These are phyloP conservation scores for Scaptomyza graminum DNA, from an alignment of 1,140 invertebrate species.

Conservation along the genomic window DNA sequence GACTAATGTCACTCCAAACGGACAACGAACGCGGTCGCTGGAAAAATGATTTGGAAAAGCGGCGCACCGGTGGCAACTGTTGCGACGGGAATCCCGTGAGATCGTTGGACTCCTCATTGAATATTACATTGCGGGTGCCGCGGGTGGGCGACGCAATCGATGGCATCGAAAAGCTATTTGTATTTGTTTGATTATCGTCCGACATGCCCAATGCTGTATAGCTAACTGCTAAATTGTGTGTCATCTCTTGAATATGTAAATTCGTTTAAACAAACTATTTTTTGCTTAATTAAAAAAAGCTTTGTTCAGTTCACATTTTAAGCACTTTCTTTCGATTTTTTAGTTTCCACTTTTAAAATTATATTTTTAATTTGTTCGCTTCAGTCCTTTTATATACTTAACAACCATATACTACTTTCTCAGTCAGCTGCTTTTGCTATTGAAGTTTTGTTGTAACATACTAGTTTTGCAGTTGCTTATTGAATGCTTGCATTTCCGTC, in stretches of 20 bases:
- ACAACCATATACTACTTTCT: slow-evolving; percentile 4
- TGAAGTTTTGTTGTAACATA: slow-evolving; percentile 3
- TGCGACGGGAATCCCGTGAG: slow-evolving; percentile 85
- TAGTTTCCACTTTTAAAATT: background rate
- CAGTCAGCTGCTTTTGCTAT: slow-evolving; percentile 18
- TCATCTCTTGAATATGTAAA: slow-evolving; percentile 72
- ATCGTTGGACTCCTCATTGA: slow-evolving; percentile 86
- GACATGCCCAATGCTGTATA: slow-evolving; percentile 83
- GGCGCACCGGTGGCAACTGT: slow-evolving; percentile 83
- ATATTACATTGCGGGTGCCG: slow-evolving; percentile 87
- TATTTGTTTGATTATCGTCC: slow-evolving; percentile 80
- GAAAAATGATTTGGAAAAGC: slow-evolving; percentile 82
- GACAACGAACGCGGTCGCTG: slow-evolving; percentile 90
- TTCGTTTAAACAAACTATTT: slow-evolving; percentile 12
- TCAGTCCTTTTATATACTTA: background rate
- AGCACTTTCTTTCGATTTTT: background rate
- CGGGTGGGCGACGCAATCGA: slow-evolving; percentile 82
- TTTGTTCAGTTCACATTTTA: slow-evolving; percentile 15
- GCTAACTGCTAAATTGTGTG: slow-evolving; percentile 81
- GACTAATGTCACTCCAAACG: slow-evolving; percentile 92
- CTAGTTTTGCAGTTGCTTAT: background rate
- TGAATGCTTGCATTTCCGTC: slow-evolving; percentile 38
- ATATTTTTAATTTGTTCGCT: background rate
- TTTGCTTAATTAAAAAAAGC: background rate
- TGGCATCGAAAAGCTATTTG: slow-evolving; percentile 75